Base-by-base conservation (phyloP, 2,888 invertebrate genomes). In the Leptinotarsa peninsularis region DNA sequence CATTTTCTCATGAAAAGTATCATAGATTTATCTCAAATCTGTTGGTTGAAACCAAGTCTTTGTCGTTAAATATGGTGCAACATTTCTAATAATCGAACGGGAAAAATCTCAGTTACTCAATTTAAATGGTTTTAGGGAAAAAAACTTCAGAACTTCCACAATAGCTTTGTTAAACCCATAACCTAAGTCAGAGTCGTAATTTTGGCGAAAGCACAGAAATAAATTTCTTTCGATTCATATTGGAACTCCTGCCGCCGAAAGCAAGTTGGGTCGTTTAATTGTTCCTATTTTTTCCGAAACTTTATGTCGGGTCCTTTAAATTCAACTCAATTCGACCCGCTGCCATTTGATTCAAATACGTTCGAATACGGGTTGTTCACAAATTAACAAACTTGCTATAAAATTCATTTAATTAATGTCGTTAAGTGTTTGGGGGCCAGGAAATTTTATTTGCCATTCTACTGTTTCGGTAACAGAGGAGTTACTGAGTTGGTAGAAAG, bases 161-260 rank as follows among this genome's bases (percentile, higher is more conserved):
- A 27, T 63, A 27, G 63, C 63, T 5, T 43, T n/a, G 63, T 63
- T 43, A 5, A 27, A 67, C 49, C 52, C 54, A 52, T n/a, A 7
- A 63, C 27, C 72, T 78, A 77, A 77, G 78, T 81, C 81, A 81
- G 79, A 81, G 80, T 76, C 81, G 78, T 82, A 81, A 71, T 72
- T 80, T 77, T 77, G 60, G 77, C 77, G 75, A 81, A 74, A 67
- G 73, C 73, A 67, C 69, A 74, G 74, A 76, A 80, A 81, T 81
- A 81, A 82, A 82, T 82, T 73, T 68, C 75, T 70, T 52, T 74
- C 80, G 77, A 82, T 82, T 82, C 81, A 82, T 82, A 80, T 81
- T 77, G 82, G 77, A 78, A 80, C 82, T 79, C 78, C 77, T 82
- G 82, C 76, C 71, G 74, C 60, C 81, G 81, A 81, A 81, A 78